These are phyloP conservation scores for Catharus ustulatus DNA, from an alignment of 2,797 vertebrate species.

Conservation along the genomic window DNA sequence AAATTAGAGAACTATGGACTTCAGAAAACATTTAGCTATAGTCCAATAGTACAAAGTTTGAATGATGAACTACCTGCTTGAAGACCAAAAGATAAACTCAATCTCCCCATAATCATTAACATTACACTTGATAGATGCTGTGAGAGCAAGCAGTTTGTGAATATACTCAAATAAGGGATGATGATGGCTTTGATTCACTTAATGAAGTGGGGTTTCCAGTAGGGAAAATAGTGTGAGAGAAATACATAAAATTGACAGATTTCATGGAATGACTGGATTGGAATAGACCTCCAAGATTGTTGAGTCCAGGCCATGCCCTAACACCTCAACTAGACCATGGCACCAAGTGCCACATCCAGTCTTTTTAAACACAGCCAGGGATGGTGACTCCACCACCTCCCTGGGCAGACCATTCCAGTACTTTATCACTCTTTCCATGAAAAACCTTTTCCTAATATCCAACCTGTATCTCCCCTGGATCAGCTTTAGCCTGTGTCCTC, in stretches of 20 bases:
- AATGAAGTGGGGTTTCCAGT: not conserved
- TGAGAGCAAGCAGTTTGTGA: not conserved
- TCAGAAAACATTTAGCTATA: not conserved
- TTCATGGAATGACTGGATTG: too few relatives aligned
- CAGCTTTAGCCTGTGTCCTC: too few relatives aligned
- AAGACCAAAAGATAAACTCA: not conserved
- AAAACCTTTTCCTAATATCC: too few relatives aligned
- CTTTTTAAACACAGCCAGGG: too few relatives aligned
- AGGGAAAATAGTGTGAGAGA: not conserved
- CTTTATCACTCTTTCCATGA: too few relatives aligned
- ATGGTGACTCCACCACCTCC: too few relatives aligned
- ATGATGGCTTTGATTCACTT: not conserved
- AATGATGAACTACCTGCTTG: not conserved
- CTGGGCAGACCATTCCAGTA: too few relatives aligned
- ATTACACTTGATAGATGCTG: fast-evolving
- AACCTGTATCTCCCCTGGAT: too few relatives aligned
- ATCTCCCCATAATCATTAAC: not conserved
- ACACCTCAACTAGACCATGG: not conserved
- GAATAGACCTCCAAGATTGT: too few relatives aligned
- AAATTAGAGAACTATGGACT: not conserved
- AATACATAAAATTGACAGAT: too few relatives aligned
- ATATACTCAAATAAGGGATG: not conserved
- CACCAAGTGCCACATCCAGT: too few relatives aligned
- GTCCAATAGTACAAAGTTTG: not conserved
- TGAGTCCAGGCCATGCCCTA: too few relatives aligned